Evolutionary conservation across 2,888 invertebrate species (phyloP).

Genomic region (Dioctria linearis): DNA sequence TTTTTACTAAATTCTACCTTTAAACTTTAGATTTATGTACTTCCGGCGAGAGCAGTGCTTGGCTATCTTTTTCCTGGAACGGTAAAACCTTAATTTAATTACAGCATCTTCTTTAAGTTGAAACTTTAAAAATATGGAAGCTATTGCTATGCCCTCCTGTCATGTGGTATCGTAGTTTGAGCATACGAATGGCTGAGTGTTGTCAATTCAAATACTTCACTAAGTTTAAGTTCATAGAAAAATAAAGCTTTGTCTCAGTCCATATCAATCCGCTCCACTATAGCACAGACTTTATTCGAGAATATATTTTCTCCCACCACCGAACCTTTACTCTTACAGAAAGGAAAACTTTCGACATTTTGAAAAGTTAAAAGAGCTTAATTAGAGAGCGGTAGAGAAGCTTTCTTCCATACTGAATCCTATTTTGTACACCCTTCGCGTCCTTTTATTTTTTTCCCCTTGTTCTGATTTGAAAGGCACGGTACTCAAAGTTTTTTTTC

Average conservation of each 20-base stretch:
- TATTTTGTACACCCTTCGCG: not conserved
- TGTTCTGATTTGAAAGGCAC: conserved; percentile 17
- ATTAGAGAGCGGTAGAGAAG: conserved; percentile 27
- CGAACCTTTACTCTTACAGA: conserved; percentile 5
- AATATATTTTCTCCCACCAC: not conserved
- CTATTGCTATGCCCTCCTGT: too few species aligned
- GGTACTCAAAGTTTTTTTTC: conserved; percentile 20
- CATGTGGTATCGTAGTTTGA: too few species aligned
- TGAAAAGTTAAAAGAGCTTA: conserved; percentile 51
- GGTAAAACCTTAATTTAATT: too few species aligned
- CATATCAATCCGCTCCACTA: not conserved
- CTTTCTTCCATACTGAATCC: not conserved
- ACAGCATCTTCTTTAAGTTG: too few species aligned
- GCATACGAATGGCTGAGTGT: not conserved
- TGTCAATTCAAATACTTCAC: conserved; percentile 32
- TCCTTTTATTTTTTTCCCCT: not conserved
- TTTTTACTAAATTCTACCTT: too few species aligned
- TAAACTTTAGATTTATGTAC: too few species aligned
- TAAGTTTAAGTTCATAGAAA: conserved; percentile 31
- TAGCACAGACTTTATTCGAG: conserved; percentile 14
- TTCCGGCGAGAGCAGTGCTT: too few species aligned
- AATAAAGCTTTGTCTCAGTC: conserved; percentile 30
- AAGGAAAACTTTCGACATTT: conserved; percentile 49
- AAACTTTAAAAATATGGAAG: too few species aligned
- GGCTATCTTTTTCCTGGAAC: too few species aligned